Evolutionary conservation across 2,888 invertebrate species (phyloP).

Genomic region (Prosapia bicincta): DNA sequence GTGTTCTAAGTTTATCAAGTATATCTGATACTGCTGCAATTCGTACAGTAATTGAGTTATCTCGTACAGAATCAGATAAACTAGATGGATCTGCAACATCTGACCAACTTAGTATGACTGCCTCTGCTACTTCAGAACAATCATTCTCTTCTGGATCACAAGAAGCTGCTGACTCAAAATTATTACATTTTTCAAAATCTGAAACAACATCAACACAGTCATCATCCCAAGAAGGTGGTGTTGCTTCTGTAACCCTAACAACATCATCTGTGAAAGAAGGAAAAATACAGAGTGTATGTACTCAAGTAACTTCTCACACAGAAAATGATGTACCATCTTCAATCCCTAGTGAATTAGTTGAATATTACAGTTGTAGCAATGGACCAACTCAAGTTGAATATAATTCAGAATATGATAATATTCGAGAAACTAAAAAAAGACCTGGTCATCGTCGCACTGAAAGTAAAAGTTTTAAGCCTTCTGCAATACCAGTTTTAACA

Average conservation of each 20-base stretch:
- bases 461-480: constrained; percentile 48
- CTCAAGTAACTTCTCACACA: constrained; percentile 54
- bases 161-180: constrained; percentile 41
- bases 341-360: constrained; percentile 33
- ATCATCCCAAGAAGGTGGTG: constrained; percentile 38
- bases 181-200: constrained; percentile 38
- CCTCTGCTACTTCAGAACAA: constrained; percentile 49
- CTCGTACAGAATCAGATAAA: constrained; percentile 48
- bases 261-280: constrained; percentile 51
- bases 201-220: constrained; percentile 47
- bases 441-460: constrained; percentile 55
- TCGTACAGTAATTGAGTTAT: constrained; percentile 49
- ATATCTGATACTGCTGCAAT: constrained; percentile 51
- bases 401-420: constrained; percentile 48
- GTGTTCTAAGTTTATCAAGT: constrained; percentile 56
- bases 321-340: constrained; percentile 29
- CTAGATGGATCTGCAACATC: constrained; percentile 44
- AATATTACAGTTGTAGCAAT: constrained; percentile 42
- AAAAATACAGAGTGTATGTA: constrained; percentile 52
- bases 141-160: constrained; percentile 42
- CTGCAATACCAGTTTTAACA: constrained; percentile 37
- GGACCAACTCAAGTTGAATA: constrained; percentile 53
- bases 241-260: constrained; percentile 52
- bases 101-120: constrained; percentile 45
- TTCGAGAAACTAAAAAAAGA: constrained; percentile 44